Base-by-base conservation (phyloP, 2,113 vertebrate species). In the Mola mola region DNA sequence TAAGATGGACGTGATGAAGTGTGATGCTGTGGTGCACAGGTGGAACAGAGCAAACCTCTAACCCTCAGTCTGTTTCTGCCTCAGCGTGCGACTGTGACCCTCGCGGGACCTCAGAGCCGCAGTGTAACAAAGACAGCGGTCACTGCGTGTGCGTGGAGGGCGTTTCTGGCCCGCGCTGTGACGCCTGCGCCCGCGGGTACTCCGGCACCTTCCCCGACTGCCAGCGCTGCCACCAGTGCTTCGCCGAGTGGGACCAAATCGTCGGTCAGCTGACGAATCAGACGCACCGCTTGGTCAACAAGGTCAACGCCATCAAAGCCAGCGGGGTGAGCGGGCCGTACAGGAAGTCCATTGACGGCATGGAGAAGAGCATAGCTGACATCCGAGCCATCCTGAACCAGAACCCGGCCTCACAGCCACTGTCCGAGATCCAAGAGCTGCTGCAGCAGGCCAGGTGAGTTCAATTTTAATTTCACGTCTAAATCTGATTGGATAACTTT, bases 1-100 rank as follows among this genome's bases (percentile, higher is more conserved):
- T n/a, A n/a, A n/a, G n/a, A n/a, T n/a, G n/a, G n/a, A n/a, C n/a
- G n/a, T n/a, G n/a, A n/a, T n/a, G n/a, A n/a, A n/a, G n/a, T n/a
- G n/a, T n/a, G n/a, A n/a, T n/a, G n/a, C n/a, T n/a, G n/a, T n/a
- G n/a, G n/a, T n/a, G n/a, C n/a, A n/a, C n/a, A n/a, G n/a, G n/a
- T n/a, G n/a, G n/a, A n/a, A n/a, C n/a, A n/a, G n/a, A n/a, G n/a
- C n/a, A n/a, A 15, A 28, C 9, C n/a, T 28, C 26, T 33, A 10
- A 28, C 52, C 6, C 19, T 15, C 8, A 0, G 0, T 44, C 8
- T 47, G 29, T 47, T 13, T 26, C 5, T 13, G 8, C 19, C 21
- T 2, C 76, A 99, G 97, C 94, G 0, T 99, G 97, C 34, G 97
- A 98, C 61, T 99, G 97, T 47, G 94, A 99, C 80, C 90, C 92